These are phyloP conservation scores for Atrina japonica DNA, from an alignment of 2,888 invertebrate species.

Conservation along the genomic window DNA sequence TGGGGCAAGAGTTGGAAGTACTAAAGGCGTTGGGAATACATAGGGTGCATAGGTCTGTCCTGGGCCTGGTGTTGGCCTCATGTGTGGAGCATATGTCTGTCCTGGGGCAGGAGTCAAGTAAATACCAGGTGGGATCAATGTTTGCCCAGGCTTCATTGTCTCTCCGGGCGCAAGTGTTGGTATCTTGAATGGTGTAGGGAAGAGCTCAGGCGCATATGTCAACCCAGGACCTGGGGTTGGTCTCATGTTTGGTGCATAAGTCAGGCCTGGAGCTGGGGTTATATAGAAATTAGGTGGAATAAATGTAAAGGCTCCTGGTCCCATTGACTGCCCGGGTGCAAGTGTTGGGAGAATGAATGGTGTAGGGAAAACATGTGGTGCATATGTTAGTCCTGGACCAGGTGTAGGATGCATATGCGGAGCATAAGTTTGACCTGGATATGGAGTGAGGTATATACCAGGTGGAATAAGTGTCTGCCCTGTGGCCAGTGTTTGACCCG, in stretches of 20 bases:
- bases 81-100: slow-evolving; percentile 52
- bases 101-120: slow-evolving; percentile 51
- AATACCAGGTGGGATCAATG: slow-evolving; percentile 33
- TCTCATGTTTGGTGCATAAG: slow-evolving; percentile 53
- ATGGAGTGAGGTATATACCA: slow-evolving; percentile 51
- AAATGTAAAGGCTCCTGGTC: slow-evolving; percentile 35
- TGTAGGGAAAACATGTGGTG: slow-evolving; percentile 44
- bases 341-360: slow-evolving; percentile 25
- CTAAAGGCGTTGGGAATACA: slow-evolving; percentile 34
- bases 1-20: slow-evolving; percentile 42
- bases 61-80: slow-evolving; percentile 55
- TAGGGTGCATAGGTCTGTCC: slow-evolving; percentile 51
- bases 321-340: slow-evolving; percentile 47
- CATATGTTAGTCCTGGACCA: slow-evolving; percentile 45
- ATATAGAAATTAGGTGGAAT: slow-evolving; percentile 32
- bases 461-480: slow-evolving; percentile 52
- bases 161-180: slow-evolving; percentile 50
- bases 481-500: slow-evolving; percentile 49
- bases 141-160: slow-evolving; percentile 46
- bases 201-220: slow-evolving; percentile 53
- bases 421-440: slow-evolving; percentile 50
- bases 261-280: slow-evolving; percentile 48
- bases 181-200: slow-evolving; percentile 50
- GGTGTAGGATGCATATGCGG: slow-evolving; percentile 50
- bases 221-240: slow-evolving; percentile 55